Conservation (phyloP, 2,797 vertebrate genomes). For the Xyrichtys novacula region DNA sequence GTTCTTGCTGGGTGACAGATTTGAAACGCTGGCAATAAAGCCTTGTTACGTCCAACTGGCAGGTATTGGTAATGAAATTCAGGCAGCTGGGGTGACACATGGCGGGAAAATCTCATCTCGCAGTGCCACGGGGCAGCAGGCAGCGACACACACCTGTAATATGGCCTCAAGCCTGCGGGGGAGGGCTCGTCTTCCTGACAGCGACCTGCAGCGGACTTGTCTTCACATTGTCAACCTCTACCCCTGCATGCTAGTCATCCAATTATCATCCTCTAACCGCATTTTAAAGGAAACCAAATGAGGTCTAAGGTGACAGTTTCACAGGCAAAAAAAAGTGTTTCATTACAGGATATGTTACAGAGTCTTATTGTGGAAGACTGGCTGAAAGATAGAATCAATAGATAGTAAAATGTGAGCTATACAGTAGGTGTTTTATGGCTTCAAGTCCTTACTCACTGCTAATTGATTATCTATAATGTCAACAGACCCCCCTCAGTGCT, state of each 20-base stretch:
- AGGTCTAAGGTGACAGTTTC: slow-evolving; percentile 47
- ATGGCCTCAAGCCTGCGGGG: slow-evolving; percentile 32
- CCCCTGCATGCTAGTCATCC: slow-evolving; percentile 21
- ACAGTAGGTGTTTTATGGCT: slow-evolving; percentile 43
- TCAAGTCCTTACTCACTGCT: slow-evolving; percentile 49
- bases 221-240: slow-evolving; percentile 38
- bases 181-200: slow-evolving; percentile 42
- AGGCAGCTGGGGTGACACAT: slow-evolving; percentile 35
- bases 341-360: slow-evolving; percentile 32
- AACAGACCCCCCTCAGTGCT: slow-evolving; percentile 37
- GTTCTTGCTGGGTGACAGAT: slow-evolving; percentile 55
- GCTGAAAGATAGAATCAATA: slow-evolving; percentile 56
- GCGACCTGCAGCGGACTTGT: slow-evolving; percentile 45
- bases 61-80: slow-evolving; percentile 68
- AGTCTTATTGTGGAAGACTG: slow-evolving; percentile 18
- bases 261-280: slow-evolving; percentile 55
- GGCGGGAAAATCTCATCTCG: slow-evolving; percentile 66
- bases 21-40: slow-evolving; percentile 60
- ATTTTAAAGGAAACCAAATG: slow-evolving; percentile 65
- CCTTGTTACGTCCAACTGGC: slow-evolving; percentile 61
- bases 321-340: slow-evolving; percentile 32
- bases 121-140: slow-evolving; percentile 55
- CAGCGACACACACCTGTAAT: slow-evolving; percentile 51
- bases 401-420: slow-evolving; percentile 30
- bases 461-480: slow-evolving; percentile 61